A percentile compares a stretch with the other conserved stretches of the same genome.
These are phyloP conservation scores for Dysmachus trigonus DNA, from an alignment of 2,888 invertebrate species.

Conservation along the genomic window DNA sequence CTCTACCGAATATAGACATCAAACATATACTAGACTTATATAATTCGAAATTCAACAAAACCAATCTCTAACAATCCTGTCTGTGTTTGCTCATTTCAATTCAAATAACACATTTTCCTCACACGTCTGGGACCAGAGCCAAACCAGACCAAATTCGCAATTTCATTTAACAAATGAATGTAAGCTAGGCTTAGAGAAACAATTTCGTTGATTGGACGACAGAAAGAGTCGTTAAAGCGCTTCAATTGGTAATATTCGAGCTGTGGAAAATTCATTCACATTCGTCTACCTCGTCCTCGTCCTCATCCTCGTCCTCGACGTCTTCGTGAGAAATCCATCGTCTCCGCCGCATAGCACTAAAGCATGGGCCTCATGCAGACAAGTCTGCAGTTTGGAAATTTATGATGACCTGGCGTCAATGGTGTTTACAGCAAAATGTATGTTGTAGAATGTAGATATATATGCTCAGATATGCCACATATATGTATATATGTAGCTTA, in stretches of 20 bases:
- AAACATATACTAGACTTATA: neutral
- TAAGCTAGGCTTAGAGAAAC: neutral
- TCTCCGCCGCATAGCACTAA: neutral
- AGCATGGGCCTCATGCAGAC: neutral
- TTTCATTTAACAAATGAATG: neutral
- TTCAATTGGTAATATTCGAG: neutral
- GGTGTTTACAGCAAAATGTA: neutral
- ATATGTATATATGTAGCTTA: neutral
- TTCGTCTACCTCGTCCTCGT: neutral
- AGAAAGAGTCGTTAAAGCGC: neutral
- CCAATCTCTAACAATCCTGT: neutral
- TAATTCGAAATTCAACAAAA: no score
- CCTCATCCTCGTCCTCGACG: neutral
- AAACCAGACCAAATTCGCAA: neutral
- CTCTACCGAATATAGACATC: neutral
- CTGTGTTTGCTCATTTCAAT: neutral
- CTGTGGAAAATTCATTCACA: neutral
- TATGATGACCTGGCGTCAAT: neutral
- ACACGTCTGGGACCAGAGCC: neutral
- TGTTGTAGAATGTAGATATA: neutral
- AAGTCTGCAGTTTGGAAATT: neutral
- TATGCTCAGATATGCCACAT: neutral
- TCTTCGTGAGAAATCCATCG: neutral
- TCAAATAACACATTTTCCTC: neutral
- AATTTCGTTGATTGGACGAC: neutral